phyloP scores from a whole-genome alignment of 2,113 vertebrate species.

The Muntiacus muntjak region DNA sequence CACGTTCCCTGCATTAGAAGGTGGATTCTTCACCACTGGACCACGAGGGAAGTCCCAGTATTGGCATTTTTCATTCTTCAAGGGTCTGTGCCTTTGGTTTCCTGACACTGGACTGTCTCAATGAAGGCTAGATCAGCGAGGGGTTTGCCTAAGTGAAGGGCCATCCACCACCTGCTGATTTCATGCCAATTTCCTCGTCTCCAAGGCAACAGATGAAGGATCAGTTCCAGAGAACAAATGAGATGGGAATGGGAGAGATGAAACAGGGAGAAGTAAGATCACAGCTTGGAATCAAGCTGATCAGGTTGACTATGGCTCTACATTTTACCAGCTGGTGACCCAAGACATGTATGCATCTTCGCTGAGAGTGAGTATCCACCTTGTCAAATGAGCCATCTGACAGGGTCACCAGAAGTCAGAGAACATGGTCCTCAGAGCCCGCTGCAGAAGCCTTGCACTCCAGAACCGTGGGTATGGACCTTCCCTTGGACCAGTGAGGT shows the following conservation, averaged over 20 bases:
- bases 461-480: neutral
- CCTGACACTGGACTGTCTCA: neutral
- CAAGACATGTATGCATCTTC: neutral
- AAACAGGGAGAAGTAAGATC: too few relatives aligned
- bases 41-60: neutral
- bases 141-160: neutral
- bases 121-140: neutral
- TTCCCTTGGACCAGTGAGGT: neutral
- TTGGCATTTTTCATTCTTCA: neutral
- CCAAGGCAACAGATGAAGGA: neutral
- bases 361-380: rapidly evolving
- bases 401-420: neutral
- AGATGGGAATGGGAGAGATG: neutral
- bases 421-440: neutral
- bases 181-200: neutral
- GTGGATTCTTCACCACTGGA: neutral
- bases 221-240: neutral
- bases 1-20: neutral
- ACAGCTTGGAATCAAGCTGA: neutral
- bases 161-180: neutral
- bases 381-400: neutral
- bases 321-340: neutral
- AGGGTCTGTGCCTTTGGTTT: neutral
- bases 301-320: neutral
- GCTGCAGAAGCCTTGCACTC: neutral